A percentile compares a stretch with the other conserved stretches of the same genome.
Conservation (phyloP, 2,888 invertebrate species). For the Anticlea derivata region DNA sequence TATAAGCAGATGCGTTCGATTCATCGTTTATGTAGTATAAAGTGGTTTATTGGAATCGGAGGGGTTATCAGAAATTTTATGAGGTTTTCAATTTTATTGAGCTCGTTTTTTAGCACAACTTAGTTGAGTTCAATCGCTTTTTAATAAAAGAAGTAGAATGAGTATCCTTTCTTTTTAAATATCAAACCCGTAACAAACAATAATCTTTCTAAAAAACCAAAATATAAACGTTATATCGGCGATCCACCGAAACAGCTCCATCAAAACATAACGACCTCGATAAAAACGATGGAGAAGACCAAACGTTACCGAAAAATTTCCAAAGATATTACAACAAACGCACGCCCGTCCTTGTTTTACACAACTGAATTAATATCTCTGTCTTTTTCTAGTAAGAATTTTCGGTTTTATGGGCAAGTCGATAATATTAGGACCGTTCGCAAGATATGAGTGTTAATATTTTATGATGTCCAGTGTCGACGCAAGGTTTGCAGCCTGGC, state of each 20-base stretch:
- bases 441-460: conserved; percentile 79
- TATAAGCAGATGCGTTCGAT: conserved; percentile 31
- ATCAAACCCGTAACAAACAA: conserved; percentile 44
- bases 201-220: conserved; percentile 64
- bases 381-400: conserved; percentile 67
- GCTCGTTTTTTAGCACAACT: too few relatives aligned
- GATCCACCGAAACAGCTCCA: conserved; percentile 78
- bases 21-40: conserved; percentile 3
- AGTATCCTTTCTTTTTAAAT: not conserved
- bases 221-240: conserved; percentile 81
- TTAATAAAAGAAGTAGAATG: not conserved
- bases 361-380: conserved; percentile 51
- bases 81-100: too few relatives aligned
- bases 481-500: conserved; percentile 50
- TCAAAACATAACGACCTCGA: conserved; percentile 82
- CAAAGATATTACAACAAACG: conserved; percentile 77
- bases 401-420: conserved; percentile 76
- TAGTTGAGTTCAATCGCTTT: too few relatives aligned
- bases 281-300: conserved; percentile 82
- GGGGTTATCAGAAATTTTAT: too few relatives aligned
- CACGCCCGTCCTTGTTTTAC: conserved; percentile 61
- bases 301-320: conserved; percentile 77
- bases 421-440: conserved; percentile 78
- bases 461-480: conserved; percentile 76
- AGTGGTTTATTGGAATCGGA: conserved; percentile 1